Evolutionary conservation across 2,888 invertebrate species (phyloP).

Genomic region (Zele albiditarsus): DNA sequence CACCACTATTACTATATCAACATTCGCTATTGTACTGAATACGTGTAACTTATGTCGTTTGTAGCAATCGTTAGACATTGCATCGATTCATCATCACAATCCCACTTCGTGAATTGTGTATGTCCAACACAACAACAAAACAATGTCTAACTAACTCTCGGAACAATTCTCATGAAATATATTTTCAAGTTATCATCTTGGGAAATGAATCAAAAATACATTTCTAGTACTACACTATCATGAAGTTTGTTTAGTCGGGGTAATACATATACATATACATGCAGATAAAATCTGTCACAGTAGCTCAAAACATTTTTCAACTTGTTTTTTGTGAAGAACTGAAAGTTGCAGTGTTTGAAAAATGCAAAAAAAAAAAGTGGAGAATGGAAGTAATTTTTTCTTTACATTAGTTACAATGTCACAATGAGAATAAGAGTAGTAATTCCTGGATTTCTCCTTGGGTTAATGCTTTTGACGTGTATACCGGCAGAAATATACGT

Average conservation of each 20-base stretch:
- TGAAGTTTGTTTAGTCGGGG: too few relatives aligned
- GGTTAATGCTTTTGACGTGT: not conserved
- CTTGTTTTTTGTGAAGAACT: too few relatives aligned
- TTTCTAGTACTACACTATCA: too few relatives aligned
- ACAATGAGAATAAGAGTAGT: not conserved
- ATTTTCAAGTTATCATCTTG: not conserved
- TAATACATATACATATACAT: too few relatives aligned
- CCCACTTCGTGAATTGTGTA: not conserved
- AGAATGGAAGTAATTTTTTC: not conserved
- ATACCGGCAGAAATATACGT: slow-evolving; percentile 7
- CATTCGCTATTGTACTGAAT: not conserved
- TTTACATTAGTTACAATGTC: not conserved
- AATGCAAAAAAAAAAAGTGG: not conserved
- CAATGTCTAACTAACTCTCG: not conserved
- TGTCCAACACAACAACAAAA: not conserved
- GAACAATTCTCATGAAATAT: not conserved
- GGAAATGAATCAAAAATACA: not conserved
- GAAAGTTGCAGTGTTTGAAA: not conserved
- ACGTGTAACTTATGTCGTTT: not conserved
- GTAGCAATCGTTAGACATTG: not conserved
- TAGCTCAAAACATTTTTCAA: too few relatives aligned
- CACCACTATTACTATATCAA: not conserved
- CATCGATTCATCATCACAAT: not conserved
- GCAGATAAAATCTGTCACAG: too few relatives aligned
- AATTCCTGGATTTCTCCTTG: not conserved